Evolutionary conservation across 2,888 invertebrate species (phyloP), one percentile per base, ranked within the genome.

Genomic region (Agapostemon virescens): DNA sequence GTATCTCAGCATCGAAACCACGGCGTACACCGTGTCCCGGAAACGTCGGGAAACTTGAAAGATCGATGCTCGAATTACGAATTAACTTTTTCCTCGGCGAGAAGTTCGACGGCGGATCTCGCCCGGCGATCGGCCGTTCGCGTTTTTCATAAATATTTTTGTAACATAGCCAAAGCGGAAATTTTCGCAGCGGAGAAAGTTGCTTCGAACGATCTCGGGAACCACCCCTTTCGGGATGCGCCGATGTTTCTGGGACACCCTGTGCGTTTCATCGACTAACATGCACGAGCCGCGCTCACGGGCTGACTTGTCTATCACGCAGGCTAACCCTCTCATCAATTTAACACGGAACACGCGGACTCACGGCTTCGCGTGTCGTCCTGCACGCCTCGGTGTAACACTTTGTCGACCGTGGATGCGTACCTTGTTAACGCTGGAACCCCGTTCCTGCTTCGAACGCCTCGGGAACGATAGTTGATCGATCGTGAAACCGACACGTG

Each of bases 1-100:
- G 83, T 83, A 83, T 82, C 68, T 55, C 72, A 63, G 70, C 52
- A 68, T 55, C n/a, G n/a, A n/a, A n/a, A n/a, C n/a, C n/a, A n/a
- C n/a, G n/a, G n/a, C n/a, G n/a, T n/a, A n/a, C n/a, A n/a, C n/a
- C n/a, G n/a, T n/a, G n/a, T n/a, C n/a, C n/a, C n/a, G n/a, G n/a
- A n/a, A n/a, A n/a, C n/a, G n/a, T n/a, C n/a, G n/a, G n/a, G n/a
- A n/a, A n/a, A n/a, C n/a, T n/a, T n/a, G n/a, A n/a, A n/a, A n/a
- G n/a, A n/a, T n/a, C n/a, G n/a, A n/a, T n/a, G n/a, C n/a, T n/a
- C n/a, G n/a, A n/a, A n/a, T n/a, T n/a, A n/a, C n/a, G n/a, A n/a
- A n/a, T n/a, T n/a, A n/a, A n/a, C n/a, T n/a, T n/a, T n/a, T n/a
- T n/a, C n/a, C n/a, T n/a, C n/a, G n/a, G n/a, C n/a, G n/a, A n/a